A percentile compares a stretch with the other conserved stretches of the same genome.
These are phyloP conservation scores for Atopsyche davidsoni DNA, from an alignment of 1,140 invertebrate species.

Conservation along the genomic window DNA sequence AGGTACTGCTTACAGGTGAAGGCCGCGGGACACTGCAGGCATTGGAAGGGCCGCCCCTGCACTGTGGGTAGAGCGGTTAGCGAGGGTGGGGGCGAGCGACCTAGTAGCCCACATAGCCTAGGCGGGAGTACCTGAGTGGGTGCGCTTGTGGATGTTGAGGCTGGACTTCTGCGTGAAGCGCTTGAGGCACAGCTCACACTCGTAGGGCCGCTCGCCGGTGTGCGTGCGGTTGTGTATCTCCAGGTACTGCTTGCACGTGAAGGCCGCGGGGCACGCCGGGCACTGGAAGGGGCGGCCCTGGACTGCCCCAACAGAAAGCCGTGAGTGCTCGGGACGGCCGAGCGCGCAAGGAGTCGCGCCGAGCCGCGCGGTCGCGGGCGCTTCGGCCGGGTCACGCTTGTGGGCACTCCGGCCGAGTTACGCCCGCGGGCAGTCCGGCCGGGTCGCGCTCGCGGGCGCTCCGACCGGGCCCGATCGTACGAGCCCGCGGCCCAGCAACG, in stretches of 20 bases:
- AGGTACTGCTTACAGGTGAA: conserved; percentile 65
- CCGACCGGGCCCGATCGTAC: no score
- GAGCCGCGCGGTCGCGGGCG: conserved; percentile 39
- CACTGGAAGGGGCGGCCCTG: conserved; percentile 63
- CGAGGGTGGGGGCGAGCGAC: no score
- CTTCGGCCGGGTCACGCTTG: conserved; percentile 41
- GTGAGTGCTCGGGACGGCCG: conserved; percentile 16
- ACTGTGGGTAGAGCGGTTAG: conserved; percentile 35
- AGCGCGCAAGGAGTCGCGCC: background rate
- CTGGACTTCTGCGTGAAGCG: conserved; percentile 65
- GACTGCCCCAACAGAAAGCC: conserved; percentile 46
- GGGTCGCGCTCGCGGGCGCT: no score
- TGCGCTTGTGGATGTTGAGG: conserved; percentile 69
- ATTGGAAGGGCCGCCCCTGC: conserved; percentile 57
- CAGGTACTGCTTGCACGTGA: conserved; percentile 64
- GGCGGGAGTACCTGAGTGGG: conserved; percentile 55
- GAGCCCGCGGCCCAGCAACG: no score
- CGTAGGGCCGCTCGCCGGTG: conserved; percentile 65
- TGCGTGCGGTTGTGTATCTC: conserved; percentile 74
- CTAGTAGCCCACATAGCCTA: conserved; percentile 34
- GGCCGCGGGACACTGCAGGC: conserved; percentile 57
- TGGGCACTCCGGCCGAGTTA: no score
- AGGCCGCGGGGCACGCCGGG: conserved; percentile 63
- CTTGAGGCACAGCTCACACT: conserved; percentile 63
- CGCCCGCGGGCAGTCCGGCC: no score